phyloP scores from a whole-genome alignment of 2,797 vertebrate species.

The Syndactyla subalaris region DNA sequence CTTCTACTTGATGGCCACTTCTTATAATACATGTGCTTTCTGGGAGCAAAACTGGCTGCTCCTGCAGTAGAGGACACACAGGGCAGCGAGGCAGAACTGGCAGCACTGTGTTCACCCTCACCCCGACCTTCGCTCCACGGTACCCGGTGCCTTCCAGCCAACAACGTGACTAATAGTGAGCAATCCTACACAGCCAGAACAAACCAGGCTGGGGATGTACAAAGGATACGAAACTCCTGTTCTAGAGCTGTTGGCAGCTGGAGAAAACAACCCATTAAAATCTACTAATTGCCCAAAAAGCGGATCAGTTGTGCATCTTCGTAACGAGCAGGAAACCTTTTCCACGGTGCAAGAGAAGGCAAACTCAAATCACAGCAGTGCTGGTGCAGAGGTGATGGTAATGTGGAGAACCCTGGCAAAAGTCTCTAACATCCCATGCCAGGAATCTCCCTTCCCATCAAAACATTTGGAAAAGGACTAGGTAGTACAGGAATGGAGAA shows the following conservation, averaged over 20 bases:
- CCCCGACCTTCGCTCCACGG: neutral
- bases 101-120: neutral
- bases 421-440: too few species aligned
- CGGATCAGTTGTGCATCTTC: neutral
- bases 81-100: neutral
- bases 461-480: neutral
- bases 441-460: neutral
- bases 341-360: fast-evolving
- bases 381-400: neutral
- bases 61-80: fast-evolving
- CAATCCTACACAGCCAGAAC: neutral
- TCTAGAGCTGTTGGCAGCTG: neutral
- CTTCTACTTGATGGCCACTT: neutral
- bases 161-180: neutral
- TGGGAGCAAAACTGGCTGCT: neutral
- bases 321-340: neutral
- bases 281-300: neutral
- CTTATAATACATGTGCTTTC: neutral
- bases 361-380: neutral
- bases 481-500: neutral
- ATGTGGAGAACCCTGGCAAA: neutral
- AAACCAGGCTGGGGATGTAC: neutral
- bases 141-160: neutral
- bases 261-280: neutral
- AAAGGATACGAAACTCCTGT: neutral